A percentile compares a stretch with the other conserved stretches of the same genome.
phyloP scores from a whole-genome alignment of 1,140 invertebrate species.

The Zeugodacus cucurbitae region DNA sequence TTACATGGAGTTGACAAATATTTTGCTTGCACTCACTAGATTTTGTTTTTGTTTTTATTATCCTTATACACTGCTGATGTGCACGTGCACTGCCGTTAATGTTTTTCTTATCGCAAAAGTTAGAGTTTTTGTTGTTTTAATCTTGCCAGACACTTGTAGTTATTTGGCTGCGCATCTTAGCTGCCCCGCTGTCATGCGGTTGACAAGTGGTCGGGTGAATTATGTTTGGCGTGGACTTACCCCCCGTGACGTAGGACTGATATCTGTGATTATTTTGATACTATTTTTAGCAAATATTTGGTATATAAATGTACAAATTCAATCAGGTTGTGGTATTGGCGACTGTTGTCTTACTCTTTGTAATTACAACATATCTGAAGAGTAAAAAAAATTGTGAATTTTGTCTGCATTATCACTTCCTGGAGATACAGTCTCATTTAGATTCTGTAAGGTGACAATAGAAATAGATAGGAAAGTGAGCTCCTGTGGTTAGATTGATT shows the following conservation, averaged over 20 bases:
- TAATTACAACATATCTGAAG: no score
- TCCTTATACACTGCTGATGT: background rate
- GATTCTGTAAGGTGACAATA: no score
- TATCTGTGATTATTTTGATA: background rate
- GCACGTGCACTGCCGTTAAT: background rate
- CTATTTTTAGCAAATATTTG: no score
- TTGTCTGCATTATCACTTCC: no score
- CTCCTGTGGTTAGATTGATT: no score
- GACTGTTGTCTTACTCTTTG: no score
- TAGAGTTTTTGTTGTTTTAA: background rate
- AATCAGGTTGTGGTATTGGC: no score
- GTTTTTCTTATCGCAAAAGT: background rate
- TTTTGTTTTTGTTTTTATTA: background rate
- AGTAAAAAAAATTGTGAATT: no score
- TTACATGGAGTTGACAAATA: slow-evolving; percentile 27
- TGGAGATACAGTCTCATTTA: no score
- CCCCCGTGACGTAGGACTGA: background rate
- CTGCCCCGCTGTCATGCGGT: slow-evolving; percentile 9
- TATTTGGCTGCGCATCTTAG: background rate
- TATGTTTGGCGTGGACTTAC: background rate
- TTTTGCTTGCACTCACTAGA: background rate
- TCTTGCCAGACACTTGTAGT: background rate
- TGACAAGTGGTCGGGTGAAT: background rate
- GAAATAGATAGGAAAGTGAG: no score
- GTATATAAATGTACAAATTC: no score